Conservation (phyloP, 2,888 invertebrate genomes). For the Cordilura impudica region DNA sequence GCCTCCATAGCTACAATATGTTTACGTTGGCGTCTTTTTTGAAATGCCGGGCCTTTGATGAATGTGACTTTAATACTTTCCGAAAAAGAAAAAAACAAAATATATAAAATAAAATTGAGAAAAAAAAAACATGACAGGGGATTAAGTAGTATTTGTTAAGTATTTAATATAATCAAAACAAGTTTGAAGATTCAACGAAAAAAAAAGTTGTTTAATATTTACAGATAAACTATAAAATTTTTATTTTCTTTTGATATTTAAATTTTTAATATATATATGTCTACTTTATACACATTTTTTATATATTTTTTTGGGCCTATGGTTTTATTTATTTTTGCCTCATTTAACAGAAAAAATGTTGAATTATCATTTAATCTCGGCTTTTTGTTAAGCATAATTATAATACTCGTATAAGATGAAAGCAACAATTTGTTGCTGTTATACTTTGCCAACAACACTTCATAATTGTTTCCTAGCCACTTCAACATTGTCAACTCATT, state of each 20-base stretch:
- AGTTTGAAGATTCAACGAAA: constrained; percentile 9
- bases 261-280: background rate
- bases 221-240: constrained; percentile 33
- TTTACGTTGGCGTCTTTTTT: constrained; percentile 35
- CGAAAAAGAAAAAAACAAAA: background rate
- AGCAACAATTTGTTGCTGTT: constrained; percentile 18
- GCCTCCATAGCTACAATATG: constrained; percentile 10
- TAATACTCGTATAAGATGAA: too few relatives aligned
- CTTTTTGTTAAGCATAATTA: background rate
- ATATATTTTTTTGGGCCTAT: constrained; percentile 36
- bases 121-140: constrained; percentile 28
- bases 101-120: background rate
- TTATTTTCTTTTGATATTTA: constrained; percentile 30
- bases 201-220: background rate
- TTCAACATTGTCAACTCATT: background rate
- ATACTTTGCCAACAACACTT: background rate
- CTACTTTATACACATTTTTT: background rate
- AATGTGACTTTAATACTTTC: constrained; percentile 36
- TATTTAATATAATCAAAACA: constrained; percentile 51
- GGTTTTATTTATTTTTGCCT: constrained; percentile 32
- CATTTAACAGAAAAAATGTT: constrained; percentile 35
- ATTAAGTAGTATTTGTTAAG: constrained; percentile 51
- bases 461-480: background rate
- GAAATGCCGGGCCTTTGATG: constrained; percentile 44
- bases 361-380: constrained; percentile 20